Evolutionary conservation across 53 echinoderm and acorn worm genomes (phyloP), one percentile per base, ranked within the genome.

Genomic region (Paracentrotus lividus): DNA sequence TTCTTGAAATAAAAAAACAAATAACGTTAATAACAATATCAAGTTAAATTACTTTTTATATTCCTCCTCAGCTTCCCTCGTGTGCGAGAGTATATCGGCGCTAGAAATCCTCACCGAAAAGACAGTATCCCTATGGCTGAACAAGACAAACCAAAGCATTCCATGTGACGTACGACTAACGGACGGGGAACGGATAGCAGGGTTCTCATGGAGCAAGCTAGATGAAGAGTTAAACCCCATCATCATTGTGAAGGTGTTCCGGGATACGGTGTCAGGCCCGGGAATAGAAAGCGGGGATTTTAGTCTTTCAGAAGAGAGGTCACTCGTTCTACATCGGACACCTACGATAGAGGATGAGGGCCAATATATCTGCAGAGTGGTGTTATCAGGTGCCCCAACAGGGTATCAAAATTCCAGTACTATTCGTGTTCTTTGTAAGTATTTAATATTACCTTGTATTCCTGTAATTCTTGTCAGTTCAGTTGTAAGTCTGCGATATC

Each of bases 391-490:
- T n/a, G 89, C 89, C 61, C 13, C 65, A 2, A 15, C 7, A 24
- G 45, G 27, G 26, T 47, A 64, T 42, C 21, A 36, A 56, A 65
- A 89, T 61, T 38, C 45, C 89, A 89, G 89, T 89, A 89, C 89
- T 89, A 65, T 89, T 56, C 89, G 89, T 65, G 89, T 89, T 34
- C 65, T 89, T 65, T 89, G 89, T 89, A 61, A 89, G 89, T 65
- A 43, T 16, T 33, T 40, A n/a, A n/a, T n/a, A n/a, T n/a, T n/a
- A n/a, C n/a, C n/a, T n/a, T n/a, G n/a, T n/a, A n/a, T n/a, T n/a
- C n/a, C n/a, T n/a, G n/a, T n/a, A n/a, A n/a, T n/a, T n/a, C n/a
- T n/a, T n/a, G n/a, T n/a, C n/a, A n/a, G n/a, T n/a, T n/a, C n/a
- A n/a, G n/a, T n/a, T n/a, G n/a, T n/a, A n/a, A n/a, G n/a, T n/a